Percentiles rank a stretch among this genome's conserved stretches.
Evolutionary conservation across 2,113 vertebrate genomes (phyloP).

Genomic region (Cathartes aura): DNA sequence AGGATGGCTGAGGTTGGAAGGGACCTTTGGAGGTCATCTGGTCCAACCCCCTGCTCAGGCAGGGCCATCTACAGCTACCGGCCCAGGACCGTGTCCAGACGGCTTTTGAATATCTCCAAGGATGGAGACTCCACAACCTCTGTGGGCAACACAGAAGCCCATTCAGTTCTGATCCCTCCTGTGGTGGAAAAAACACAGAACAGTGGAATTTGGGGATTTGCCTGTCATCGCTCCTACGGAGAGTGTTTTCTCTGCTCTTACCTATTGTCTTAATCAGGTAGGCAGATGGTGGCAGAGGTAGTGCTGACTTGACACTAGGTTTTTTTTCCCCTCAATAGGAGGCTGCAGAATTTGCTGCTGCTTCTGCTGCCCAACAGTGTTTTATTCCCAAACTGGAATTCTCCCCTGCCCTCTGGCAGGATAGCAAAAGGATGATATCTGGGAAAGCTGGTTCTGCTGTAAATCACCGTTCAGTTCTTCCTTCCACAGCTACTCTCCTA

Average conservation of each 20-base stretch:
- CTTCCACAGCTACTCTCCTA: not conserved
- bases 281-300: not conserved
- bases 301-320: not conserved
- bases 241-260: not conserved
- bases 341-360: not conserved
- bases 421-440: not conserved
- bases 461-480: not conserved
- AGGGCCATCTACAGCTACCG: not conserved
- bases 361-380: not conserved
- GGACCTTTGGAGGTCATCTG: not conserved
- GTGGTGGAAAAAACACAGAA: no score
- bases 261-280: not conserved
- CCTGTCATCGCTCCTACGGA: not conserved
- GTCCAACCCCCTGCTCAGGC: not conserved
- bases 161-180: not conserved
- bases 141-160: not conserved
- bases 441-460: not conserved
- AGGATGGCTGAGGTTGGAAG: not conserved
- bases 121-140: not conserved
- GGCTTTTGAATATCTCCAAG: not conserved
- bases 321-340: not conserved
- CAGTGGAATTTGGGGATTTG: not conserved
- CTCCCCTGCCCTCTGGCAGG: not conserved
- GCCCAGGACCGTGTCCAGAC: fast-evolving
- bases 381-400: not conserved